phyloP scores from a whole-genome alignment of 2,888 invertebrate genomes.

The Adelphocoris suturalis region DNA sequence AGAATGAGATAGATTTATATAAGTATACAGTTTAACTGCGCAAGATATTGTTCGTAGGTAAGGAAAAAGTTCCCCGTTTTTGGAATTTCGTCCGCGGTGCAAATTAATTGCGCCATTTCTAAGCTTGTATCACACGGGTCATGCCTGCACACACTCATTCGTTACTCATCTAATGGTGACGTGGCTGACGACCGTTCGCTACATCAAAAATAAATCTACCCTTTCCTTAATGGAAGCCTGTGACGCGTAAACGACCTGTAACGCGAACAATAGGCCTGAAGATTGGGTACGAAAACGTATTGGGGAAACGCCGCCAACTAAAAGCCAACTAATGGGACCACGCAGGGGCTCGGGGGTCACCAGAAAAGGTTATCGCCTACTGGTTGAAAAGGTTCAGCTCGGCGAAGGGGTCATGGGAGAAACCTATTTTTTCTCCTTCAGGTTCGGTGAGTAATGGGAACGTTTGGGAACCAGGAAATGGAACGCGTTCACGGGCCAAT shows the following conservation, averaged over 20 bases:
- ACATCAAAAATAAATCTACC: not conserved
- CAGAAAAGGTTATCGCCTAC: conserved; percentile 38
- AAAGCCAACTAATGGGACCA: conserved; percentile 41
- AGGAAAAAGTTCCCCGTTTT: too few species aligned
- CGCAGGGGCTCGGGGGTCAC: not conserved
- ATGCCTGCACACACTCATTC: not conserved
- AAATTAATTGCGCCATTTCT: too few species aligned
- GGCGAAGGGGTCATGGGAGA: conserved; percentile 49
- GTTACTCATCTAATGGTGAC: not conserved
- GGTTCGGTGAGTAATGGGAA: conserved; percentile 57
- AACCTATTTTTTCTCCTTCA: not conserved
- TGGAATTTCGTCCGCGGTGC: too few species aligned
- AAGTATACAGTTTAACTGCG: too few species aligned
- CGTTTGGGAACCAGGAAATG: conserved; percentile 45
- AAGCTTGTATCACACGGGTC: too few species aligned
- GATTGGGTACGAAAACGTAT: conserved; percentile 8
- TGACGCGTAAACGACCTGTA: conserved; percentile 27
- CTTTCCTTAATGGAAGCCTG: not conserved
- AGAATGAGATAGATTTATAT: too few species aligned
- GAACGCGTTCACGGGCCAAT: conserved; percentile 53
- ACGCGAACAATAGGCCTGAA: not conserved
- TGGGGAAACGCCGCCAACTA: conserved; percentile 20
- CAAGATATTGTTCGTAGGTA: too few species aligned
- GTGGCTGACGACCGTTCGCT: not conserved
- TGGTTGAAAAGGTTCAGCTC: conserved; percentile 17